Base-by-base conservation (phyloP, 2,797 vertebrate species). In the Myotis pilosus region DNA sequence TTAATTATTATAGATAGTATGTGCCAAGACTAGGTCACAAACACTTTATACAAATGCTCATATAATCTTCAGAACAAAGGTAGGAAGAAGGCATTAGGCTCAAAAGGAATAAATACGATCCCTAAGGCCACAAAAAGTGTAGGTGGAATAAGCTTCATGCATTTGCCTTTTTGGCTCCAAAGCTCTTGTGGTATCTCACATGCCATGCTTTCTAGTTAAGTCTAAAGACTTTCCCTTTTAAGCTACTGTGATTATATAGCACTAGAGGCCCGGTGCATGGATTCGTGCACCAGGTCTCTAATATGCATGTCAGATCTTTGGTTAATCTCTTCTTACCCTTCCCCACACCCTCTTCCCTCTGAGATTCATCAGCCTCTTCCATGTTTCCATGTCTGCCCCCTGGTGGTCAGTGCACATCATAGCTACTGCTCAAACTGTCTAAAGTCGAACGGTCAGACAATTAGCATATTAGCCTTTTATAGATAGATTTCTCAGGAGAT, bases 91-190 rank as follows among this genome's bases (percentile, higher is more conserved):
- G 30, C 10, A 69, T 25, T 44, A 10, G 16, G 15, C n/a, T 86
- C 38, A 23, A 71, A 78, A 84, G 55, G 75, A 79, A 91, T 55
- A 78, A 78, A 74, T 11, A 20, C 38, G 3, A 75, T 57, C 25
- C 23, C 57, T 36, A n/a, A 76, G 30, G 44, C 38, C 55, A 64
- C 47, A 69, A 16, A 51, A 81, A 36, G 44, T 87, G 36, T 13
- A 74, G 51, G 19, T 17, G 4, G 38, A 30, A 16, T 11, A 49
- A 16, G 16, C 28, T 76, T 83, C 51, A 19, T 6, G 38, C 36
- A 22, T 17, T 66, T 89, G 28, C 53, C 30, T 68, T 93, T 72
- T 72, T 47, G 55, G 41, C 68, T 75, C 74, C 33, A 92, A 95
- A 80, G 55, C 23, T 57, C 75, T 23, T n/a, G n/a, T 49, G 33